phyloP scores from a whole-genome alignment of 1,140 invertebrate species.

The Rhizoglyphus robini region DNA sequence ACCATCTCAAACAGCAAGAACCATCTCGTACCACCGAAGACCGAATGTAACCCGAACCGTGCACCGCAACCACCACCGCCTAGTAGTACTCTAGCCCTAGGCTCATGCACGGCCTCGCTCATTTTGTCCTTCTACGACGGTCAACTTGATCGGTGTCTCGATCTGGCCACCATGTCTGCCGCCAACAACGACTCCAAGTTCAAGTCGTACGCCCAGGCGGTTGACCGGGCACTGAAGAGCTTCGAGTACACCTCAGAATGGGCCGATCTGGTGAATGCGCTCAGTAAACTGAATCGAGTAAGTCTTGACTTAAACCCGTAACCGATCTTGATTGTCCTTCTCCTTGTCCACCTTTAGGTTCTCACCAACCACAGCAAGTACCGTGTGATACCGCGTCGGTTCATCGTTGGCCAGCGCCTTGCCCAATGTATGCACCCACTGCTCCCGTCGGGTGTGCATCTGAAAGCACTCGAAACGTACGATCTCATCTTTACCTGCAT shows the following conservation, averaged over 20 bases:
- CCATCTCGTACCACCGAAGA: not conserved
- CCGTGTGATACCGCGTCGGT: constrained; percentile 71
- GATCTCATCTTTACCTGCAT: constrained; percentile 84
- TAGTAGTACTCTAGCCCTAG: no score
- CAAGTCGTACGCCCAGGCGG: constrained; percentile 54
- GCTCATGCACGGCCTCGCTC: no score
- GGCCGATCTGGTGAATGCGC: constrained; percentile 81
- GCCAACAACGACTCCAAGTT: constrained; percentile 50
- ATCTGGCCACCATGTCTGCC: not conserved
- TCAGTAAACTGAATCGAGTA: constrained; percentile 85
- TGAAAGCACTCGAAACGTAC: constrained; percentile 85
- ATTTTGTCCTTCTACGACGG: not conserved
- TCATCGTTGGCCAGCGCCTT: constrained; percentile 79
- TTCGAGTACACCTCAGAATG: constrained; percentile 91
- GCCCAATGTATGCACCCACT: constrained; percentile 91
- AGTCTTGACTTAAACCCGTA: no score
- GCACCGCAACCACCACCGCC: no score
- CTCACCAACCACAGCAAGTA: constrained; percentile 57
- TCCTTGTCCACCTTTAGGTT: constrained; percentile 42
- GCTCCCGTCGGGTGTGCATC: constrained; percentile 73
- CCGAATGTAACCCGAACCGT: no score
- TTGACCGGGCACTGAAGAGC: constrained; percentile 78
- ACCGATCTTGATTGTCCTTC: not conserved
- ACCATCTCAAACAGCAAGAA: not conserved
- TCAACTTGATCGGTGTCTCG: not conserved